These are phyloP conservation scores for Cheilosia soror DNA, from an alignment of 2,888 invertebrate species.

Conservation along the genomic window DNA sequence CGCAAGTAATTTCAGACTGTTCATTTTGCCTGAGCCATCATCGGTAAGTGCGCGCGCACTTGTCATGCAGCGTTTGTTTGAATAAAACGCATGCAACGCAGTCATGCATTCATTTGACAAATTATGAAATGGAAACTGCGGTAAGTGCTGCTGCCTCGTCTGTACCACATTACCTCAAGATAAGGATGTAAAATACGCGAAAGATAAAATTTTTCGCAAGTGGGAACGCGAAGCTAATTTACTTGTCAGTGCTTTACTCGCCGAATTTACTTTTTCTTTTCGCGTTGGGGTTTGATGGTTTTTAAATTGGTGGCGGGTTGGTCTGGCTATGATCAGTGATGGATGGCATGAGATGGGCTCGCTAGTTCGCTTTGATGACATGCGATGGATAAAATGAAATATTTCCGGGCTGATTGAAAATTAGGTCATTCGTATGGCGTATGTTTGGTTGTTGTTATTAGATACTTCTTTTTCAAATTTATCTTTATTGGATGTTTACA, in stretches of 20 bases:
- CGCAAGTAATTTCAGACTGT: constrained; percentile 50
- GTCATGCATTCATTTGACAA: background rate
- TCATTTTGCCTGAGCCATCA: constrained; percentile 37
- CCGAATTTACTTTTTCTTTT: constrained; percentile 27
- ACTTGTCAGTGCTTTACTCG: constrained; percentile 21
- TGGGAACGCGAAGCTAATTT: constrained; percentile 23
- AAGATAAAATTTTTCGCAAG: constrained; percentile 33
- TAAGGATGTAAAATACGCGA: constrained; percentile 19
- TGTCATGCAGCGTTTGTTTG: constrained; percentile 52
- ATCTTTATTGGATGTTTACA: constrained; percentile 51
- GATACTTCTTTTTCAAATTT: constrained; percentile 31
- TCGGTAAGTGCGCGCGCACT: constrained; percentile 34
- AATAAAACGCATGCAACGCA: constrained; percentile 43
- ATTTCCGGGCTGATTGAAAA: constrained; percentile 72
- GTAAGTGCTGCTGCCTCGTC: constrained; percentile 18
- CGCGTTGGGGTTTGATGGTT: constrained; percentile 1
- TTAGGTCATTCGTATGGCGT: constrained; percentile 45
- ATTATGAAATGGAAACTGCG: constrained; percentile 50
- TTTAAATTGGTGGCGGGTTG: background rate
- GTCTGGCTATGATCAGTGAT: constrained; percentile 8
- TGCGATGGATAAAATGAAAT: constrained; percentile 52
- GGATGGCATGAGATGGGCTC: constrained; percentile 26
- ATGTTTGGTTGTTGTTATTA: constrained; percentile 25
- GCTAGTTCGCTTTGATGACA: constrained; percentile 25
- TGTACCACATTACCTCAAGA: constrained; percentile 3